Base-by-base conservation (phyloP, 2,888 invertebrate genomes). In the Ethmia dodecea region DNA sequence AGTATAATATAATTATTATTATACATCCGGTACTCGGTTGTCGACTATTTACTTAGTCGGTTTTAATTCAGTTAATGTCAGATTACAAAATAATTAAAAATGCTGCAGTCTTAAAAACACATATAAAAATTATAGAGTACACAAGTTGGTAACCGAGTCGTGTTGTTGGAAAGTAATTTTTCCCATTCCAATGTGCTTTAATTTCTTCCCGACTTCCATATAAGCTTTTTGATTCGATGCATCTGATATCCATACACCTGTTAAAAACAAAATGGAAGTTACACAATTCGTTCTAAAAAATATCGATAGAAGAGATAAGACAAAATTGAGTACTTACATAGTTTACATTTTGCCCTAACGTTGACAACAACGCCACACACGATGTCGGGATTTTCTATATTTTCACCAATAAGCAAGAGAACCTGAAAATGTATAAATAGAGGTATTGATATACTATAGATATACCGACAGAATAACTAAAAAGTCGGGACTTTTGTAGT, bases 321-420 rank as follows among this genome's bases (percentile, higher is more conserved):
- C n/a, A 13, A 20, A 12, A 13, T 2, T 14, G 22, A 9, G 22
- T 30, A 66, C 87, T 86, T 79, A 88, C 94, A 93, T 60, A 97
- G 90, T 89, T 97, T 98, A 73, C 94, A 94, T 57, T 94, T 97
- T 33, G 75, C 77, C 69, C 98, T 90, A 43, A 97, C 89, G 76
- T 96, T 97, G 26, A 97, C 95, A 39, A 97, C 97, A 43, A 96
- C 96, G 29, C 99, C 99, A 72, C 95, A 95, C 40, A 99, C 90
- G 52, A 94, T 92, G 56, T 95, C 93, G 32, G 94, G 92, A 67
- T 93, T 88, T 54, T 94, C 94, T 77, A 97, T 97, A 27, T 94
- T 94, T 84, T 98, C 98, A 5, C 98, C 98, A 74, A 99, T 97
- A 77, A 98, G 86, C 5, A 77, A 42, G 5, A 79, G 51, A 3